Conservation (phyloP, 2,888 invertebrate species). For the Morpho deidamia region DNA sequence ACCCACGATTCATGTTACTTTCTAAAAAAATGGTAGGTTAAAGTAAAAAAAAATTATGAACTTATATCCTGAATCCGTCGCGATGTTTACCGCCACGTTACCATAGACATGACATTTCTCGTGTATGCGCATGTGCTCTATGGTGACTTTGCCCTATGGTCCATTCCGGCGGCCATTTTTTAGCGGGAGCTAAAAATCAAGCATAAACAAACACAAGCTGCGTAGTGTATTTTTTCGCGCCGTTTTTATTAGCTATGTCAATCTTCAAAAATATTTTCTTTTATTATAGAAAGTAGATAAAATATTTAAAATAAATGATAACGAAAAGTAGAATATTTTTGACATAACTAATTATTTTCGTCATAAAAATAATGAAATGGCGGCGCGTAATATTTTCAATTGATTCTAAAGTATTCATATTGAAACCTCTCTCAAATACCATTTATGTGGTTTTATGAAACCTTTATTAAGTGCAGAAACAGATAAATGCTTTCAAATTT, state of each 20-base stretch:
- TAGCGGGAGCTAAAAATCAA: constrained; percentile 49
- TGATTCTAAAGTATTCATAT: constrained; percentile 5
- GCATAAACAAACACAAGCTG: constrained; percentile 56
- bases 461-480: no score
- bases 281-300: neutral
- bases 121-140: constrained; percentile 16
- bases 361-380: neutral
- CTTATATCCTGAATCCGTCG: neutral
- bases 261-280: neutral
- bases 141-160: constrained; percentile 6
- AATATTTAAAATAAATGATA: neutral
- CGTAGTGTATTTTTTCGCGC: constrained; percentile 37
- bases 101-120: constrained; percentile 25
- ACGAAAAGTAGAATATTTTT: neutral
- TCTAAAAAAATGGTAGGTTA: neutral
- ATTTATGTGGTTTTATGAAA: neutral
- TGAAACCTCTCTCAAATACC: constrained; percentile 14
- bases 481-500: no score
- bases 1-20: no score
- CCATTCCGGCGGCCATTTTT: constrained; percentile 22
- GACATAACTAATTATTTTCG: constrained; percentile 16
- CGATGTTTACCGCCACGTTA: constrained; percentile 24
- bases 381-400: neutral
- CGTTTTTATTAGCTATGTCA: constrained; percentile 16
- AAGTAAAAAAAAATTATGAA: neutral